These are phyloP conservation scores for Halictus rubicundus DNA, from an alignment of 1,140 invertebrate species.

Conservation along the genomic window DNA sequence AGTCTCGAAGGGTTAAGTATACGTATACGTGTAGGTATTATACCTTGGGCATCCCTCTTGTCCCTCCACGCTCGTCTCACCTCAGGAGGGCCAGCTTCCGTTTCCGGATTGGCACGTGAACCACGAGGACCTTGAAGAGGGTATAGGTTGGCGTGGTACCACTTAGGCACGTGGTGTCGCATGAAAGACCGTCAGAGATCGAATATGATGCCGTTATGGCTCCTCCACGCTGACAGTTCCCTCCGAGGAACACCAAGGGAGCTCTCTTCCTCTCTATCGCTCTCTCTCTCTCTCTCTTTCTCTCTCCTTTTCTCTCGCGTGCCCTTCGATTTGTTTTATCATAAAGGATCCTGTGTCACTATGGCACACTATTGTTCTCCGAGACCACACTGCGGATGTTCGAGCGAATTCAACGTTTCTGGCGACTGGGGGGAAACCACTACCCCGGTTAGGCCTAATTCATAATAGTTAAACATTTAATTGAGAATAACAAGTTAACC, in stretches of 20 bases:
- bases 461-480: no score
- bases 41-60: conserved; percentile 51
- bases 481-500: no score
- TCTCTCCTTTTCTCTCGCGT: not conserved
- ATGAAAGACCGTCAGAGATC: conserved; percentile 69
- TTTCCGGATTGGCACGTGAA: conserved; percentile 76
- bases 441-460: no score
- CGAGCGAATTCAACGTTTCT: no score
- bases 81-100: conserved; percentile 73
- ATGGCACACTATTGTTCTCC: not conserved
- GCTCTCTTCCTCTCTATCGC: not conserved
- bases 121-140: conserved; percentile 68
- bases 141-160: conserved; percentile 64
- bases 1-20: conserved; percentile 76
- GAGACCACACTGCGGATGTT: no score
- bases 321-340: conserved; percentile 22
- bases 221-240: conserved; percentile 9
- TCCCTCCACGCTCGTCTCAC: conserved; percentile 41
- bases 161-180: conserved; percentile 77
- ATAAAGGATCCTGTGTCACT: conserved; percentile 1
- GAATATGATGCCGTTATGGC: conserved; percentile 48
- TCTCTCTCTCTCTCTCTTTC: no score
- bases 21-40: conserved; percentile 25
- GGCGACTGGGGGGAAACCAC: no score
- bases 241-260: conserved; percentile 58